A percentile compares a stretch with the other conserved stretches of the same genome.
Conservation (phyloP, 2,888 invertebrate species). For the Zhuqinia jingwanae region DNA sequence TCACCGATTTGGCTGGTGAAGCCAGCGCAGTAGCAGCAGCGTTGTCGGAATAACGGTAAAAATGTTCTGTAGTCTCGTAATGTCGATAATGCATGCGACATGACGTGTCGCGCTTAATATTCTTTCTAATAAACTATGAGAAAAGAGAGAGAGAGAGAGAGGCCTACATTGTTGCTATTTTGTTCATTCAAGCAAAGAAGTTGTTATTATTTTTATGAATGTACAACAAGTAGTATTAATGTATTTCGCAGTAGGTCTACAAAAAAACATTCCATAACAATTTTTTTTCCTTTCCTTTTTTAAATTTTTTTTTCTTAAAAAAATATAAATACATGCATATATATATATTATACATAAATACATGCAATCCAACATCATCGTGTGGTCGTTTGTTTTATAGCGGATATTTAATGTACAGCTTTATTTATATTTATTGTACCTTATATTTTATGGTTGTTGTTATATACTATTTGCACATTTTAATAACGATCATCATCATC, state of each 20-base stretch:
- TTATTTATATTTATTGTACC: conserved; percentile 1
- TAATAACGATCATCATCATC: conserved; percentile 9
- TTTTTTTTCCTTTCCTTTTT: conserved; percentile 13
- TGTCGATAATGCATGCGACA: conserved; percentile 67
- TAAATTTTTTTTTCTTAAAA: neutral
- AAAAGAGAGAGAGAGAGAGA: too few species aligned
- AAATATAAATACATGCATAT: neutral
- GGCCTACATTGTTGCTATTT: neutral
- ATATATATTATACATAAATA: neutral
- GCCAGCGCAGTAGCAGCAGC: neutral
- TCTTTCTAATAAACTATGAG: conserved; percentile 21
- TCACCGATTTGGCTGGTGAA: conserved; percentile 14
- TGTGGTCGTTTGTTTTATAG: neutral
- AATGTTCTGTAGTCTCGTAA: conserved; percentile 21
- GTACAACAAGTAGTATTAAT: conserved; percentile 30
- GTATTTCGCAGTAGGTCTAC: too few species aligned
- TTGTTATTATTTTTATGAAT: too few species aligned
- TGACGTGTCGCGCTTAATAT: conserved; percentile 47
- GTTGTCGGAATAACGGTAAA: neutral
- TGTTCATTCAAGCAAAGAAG: neutral
- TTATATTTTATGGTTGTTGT: neutral
- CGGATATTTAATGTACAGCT: neutral
- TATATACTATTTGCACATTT: conserved; percentile 30
- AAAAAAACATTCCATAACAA: conserved; percentile 44
- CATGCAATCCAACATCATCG: neutral